A percentile compares a stretch with the other conserved stretches of the same genome.
These are phyloP conservation scores for Sebastes nivosus DNA, from an alignment of 2,797 vertebrate species.

Conservation along the genomic window DNA sequence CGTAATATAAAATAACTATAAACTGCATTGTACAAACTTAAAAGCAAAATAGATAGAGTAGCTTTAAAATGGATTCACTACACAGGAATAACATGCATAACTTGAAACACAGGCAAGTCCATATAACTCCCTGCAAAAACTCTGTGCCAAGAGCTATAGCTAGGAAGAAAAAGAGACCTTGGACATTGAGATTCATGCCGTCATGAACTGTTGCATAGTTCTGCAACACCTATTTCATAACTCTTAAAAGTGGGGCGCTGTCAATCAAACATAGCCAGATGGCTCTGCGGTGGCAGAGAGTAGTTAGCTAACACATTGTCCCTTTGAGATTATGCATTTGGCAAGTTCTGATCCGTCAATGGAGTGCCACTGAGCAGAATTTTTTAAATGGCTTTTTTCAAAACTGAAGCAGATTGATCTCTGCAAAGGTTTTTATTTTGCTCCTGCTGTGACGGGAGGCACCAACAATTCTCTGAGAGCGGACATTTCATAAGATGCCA, in stretches of 20 bases:
- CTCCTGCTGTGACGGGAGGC: conserved; percentile 53
- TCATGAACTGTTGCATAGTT: not conserved
- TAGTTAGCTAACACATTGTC: conserved; percentile 19
- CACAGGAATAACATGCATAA: not conserved
- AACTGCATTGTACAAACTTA: not conserved
- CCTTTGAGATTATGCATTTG: conserved; percentile 45
- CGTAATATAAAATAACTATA: not conserved
- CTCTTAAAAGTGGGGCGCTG: conserved; percentile 1
- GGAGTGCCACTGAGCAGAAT: conserved; percentile 38
- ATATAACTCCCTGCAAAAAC: not conserved
- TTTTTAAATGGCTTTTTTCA: conserved; percentile 47
- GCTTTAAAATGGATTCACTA: not conserved
- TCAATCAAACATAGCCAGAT: conserved; percentile 52
- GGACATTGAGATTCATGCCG: not conserved
- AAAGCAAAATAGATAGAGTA: not conserved
- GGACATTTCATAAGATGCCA: conserved; percentile 50
- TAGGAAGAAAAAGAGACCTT: not conserved
- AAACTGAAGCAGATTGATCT: conserved; percentile 56
- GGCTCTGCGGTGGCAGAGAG: conserved; percentile 19
- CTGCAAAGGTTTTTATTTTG: conserved; percentile 31
- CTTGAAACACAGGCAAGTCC: not conserved
- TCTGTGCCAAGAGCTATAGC: not conserved
- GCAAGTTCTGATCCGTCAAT: conserved; percentile 41
- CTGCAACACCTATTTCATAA: conserved; percentile 18
- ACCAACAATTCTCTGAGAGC: conserved; percentile 47